phyloP scores from a whole-genome alignment of 1,140 invertebrate genomes.

The Drosophila pandora region DNA sequence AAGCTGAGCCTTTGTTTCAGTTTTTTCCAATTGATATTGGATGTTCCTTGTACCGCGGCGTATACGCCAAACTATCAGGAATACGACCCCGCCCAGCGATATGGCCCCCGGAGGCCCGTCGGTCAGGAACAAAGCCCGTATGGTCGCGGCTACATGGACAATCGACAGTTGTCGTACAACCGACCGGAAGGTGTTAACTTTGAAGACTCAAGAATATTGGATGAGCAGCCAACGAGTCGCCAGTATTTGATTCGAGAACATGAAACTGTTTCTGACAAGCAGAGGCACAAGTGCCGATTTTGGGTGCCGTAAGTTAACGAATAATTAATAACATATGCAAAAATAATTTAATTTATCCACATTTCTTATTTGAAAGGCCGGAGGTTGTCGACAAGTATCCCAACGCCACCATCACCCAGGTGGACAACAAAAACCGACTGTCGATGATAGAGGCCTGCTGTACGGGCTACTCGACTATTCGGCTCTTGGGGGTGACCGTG shows the following conservation, averaged over 20 bases:
- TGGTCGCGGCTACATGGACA: slow-evolving; percentile 5
- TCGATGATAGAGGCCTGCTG: slow-evolving; percentile 84
- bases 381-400: slow-evolving; percentile 62
- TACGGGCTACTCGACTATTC: slow-evolving; percentile 85
- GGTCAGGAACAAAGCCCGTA: slow-evolving; percentile 15
- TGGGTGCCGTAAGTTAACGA: slow-evolving; percentile 71
- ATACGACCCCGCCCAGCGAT: slow-evolving; percentile 35
- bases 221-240: slow-evolving; percentile 32
- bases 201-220: slow-evolving; percentile 1
- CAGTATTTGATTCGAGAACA: slow-evolving; percentile 54
- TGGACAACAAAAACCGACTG: slow-evolving; percentile 53
- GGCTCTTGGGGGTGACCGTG: slow-evolving; percentile 71
- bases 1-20: slow-evolving; percentile 14
- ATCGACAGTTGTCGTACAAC: slow-evolving; percentile 35
- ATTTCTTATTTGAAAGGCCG: slow-evolving; percentile 14
- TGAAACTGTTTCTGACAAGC: slow-evolving; percentile 28
- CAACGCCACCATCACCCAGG: slow-evolving; percentile 42
- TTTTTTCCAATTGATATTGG: slow-evolving; percentile 16
- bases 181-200: slow-evolving; percentile 19
- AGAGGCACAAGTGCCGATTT: slow-evolving; percentile 62
- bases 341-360: no score
- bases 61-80: slow-evolving; percentile 40
- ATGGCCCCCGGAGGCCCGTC: slow-evolving; percentile 13
- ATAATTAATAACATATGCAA: no score
- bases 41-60: slow-evolving; percentile 11